These are phyloP conservation scores for Syngnathus typhle DNA, from an alignment of 2,113 vertebrate species.

Conservation along the genomic window DNA sequence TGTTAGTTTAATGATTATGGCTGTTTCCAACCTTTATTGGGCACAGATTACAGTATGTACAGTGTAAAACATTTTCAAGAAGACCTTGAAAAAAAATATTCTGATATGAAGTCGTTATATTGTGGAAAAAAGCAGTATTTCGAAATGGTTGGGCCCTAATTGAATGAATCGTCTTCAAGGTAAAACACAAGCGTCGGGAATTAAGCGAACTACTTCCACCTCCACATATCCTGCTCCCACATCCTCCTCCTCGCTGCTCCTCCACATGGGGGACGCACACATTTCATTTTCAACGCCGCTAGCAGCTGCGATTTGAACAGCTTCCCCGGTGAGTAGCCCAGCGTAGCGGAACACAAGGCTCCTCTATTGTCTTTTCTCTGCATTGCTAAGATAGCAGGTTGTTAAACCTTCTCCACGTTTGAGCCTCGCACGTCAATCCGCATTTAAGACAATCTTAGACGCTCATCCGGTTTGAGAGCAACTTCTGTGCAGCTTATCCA, in stretches of 20 bases:
- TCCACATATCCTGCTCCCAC: slow-evolving; percentile 44
- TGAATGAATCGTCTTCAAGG: not conserved
- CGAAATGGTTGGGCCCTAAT: no score
- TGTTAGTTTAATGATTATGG: not conserved
- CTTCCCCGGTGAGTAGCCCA: slow-evolving; percentile 57
- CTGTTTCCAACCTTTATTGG: not conserved
- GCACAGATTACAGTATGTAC: no score
- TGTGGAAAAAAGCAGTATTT: not conserved
- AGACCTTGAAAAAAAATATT: no score
- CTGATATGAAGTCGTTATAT: no score
- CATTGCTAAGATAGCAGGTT: slow-evolving; percentile 54
- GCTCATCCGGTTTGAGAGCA: no score
- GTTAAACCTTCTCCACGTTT: slow-evolving; percentile 61
- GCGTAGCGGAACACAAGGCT: slow-evolving; percentile 56
- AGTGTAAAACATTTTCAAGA: no score
- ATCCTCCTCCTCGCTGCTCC: slow-evolving; percentile 20
- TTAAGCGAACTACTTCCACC: slow-evolving; percentile 48
- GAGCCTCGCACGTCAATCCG: slow-evolving; percentile 10
- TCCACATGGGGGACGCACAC: slow-evolving; percentile 14
- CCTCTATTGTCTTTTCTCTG: slow-evolving; percentile 55
- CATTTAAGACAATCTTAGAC: no score
- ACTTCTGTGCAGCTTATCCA: no score
- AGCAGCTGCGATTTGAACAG: slow-evolving; percentile 59
- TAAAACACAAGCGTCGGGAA: not conserved
- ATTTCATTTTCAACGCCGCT: slow-evolving; percentile 37